phyloP scores from a whole-genome alignment of 1,140 invertebrate species.

The Holcopasites calliopsidis region DNA sequence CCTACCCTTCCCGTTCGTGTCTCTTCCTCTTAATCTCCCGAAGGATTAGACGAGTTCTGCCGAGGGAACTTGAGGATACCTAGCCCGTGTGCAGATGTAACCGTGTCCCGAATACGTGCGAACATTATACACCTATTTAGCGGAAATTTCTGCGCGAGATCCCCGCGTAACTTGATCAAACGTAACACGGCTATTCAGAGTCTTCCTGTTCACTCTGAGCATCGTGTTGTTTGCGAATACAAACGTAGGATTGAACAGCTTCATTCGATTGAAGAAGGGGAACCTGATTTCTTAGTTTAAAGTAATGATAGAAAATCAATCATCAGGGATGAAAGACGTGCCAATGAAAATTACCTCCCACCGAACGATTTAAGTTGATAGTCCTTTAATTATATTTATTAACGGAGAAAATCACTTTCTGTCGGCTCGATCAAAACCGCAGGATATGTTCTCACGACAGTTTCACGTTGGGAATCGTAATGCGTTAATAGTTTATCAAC shows the following conservation, averaged over 20 bases:
- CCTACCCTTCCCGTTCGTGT: conserved; percentile 28
- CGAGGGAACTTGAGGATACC: conserved; percentile 60
- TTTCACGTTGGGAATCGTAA: not conserved
- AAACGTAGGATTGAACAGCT: not conserved
- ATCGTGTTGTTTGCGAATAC: not conserved
- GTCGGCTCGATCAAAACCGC: not conserved
- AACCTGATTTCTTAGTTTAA: too few relatives aligned
- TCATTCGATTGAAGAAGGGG: too few relatives aligned
- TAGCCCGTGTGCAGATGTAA: not conserved
- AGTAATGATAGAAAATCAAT: too few relatives aligned
- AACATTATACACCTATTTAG: conserved; percentile 11
- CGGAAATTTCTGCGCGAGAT: not conserved
- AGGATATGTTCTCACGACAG: not conserved
- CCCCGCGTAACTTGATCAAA: not conserved
- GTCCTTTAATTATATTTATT: not conserved
- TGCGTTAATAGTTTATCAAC: conserved; percentile 18
- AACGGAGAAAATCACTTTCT: not conserved
- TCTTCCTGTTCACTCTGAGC: not conserved
- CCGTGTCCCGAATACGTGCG: conserved; percentile 5
- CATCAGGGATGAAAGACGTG: not conserved
- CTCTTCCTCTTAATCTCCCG: conserved; percentile 69
- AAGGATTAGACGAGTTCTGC: conserved; percentile 73
- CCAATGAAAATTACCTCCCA: too few relatives aligned
- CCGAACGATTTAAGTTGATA: not conserved
- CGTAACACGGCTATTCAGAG: too few relatives aligned